phyloP scores from a whole-genome alignment of 92 coral and sea anemone species.

The Desmophyllum pertusum region DNA sequence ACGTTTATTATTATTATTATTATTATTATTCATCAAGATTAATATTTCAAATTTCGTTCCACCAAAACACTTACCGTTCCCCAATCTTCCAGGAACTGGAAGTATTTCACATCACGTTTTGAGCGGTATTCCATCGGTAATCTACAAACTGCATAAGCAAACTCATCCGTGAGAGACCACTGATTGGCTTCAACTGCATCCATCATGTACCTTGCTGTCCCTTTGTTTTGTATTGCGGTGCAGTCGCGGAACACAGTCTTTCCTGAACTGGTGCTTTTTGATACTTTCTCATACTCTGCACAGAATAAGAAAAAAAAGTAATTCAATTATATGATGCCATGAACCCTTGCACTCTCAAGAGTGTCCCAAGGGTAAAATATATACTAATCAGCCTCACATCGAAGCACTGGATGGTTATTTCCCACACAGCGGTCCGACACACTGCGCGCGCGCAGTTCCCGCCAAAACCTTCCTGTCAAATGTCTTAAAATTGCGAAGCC shows the following conservation, averaged over 20 bases:
- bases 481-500: too few relatives aligned
- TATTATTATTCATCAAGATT: too few relatives aligned
- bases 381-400: too few relatives aligned
- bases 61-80: conserved; percentile 32
- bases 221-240: conserved; percentile 12
- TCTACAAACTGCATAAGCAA: conserved; percentile 8
- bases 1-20: too few relatives aligned
- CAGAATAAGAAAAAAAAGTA: not conserved
- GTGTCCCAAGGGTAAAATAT: not conserved
- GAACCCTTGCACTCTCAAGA: not conserved
- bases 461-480: too few relatives aligned
- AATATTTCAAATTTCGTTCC: too few relatives aligned
- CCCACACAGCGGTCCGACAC: too few relatives aligned
- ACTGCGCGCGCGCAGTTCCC: too few relatives aligned
- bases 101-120: not conserved
- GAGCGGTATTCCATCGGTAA: not conserved
- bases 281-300: conserved; percentile 5
- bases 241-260: conserved; percentile 13
- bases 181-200: not conserved
- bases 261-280: not conserved
- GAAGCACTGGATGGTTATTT: too few relatives aligned
- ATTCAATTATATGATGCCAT: not conserved
- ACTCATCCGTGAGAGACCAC: conserved; percentile 10
- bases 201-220: conserved; percentile 6
- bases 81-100: conserved; percentile 11